Evolutionary conservation across 2,797 vertebrate genomes (phyloP), one percentile per base, ranked within the genome.

Genomic region (Prionace glauca): DNA sequence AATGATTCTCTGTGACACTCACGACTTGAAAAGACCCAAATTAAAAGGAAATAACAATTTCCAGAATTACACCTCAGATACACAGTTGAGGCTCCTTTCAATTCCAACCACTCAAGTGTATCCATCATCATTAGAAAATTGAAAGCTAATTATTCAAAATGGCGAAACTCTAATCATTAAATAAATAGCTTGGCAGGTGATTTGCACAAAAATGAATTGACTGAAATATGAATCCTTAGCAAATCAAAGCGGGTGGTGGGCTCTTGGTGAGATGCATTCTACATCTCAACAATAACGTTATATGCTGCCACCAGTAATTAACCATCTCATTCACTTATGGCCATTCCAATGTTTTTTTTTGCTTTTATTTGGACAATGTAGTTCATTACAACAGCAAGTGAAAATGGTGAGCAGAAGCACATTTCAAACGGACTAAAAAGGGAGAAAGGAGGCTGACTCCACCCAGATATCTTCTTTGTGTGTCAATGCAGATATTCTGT

Each of bases 381-480:
- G 93, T 77, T 95, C 41, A n/a, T 32, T 26, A 56, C 71, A 60
- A 95, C 16, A 20, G 16, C 26, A 50, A 56, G 32, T 41, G 41
- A 94, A 74, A 74, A 94, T 50, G 14, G n/a, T 94, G 67, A 18
- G 0, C 36, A 87, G 32, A 87, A 24, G 29, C 67, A 93, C 10
- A 41, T 74, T 94, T 74, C 79, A 87, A 71, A 88, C 41, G n/a
- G 3, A 26, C 16, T n/a, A 74, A 60, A n/a, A 65, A 65, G 14
- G 50, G 50, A 56, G 71, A 29, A 77, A 77, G 41, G 71, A 95
- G 26, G 11, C 93, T 56, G 71, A n/a, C 93, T 95, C 93, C 93
- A 95, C 93, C 93, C 93, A 56, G 93, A 8, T 32, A 29, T 95
- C 71, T 45, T 56, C 93, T 95, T 95, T 95, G 93, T 93, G 91